A percentile compares a stretch with the other conserved stretches of the same genome.
Conservation (phyloP, 2,113 vertebrate species). For the Diphyllodes magnificus region DNA sequence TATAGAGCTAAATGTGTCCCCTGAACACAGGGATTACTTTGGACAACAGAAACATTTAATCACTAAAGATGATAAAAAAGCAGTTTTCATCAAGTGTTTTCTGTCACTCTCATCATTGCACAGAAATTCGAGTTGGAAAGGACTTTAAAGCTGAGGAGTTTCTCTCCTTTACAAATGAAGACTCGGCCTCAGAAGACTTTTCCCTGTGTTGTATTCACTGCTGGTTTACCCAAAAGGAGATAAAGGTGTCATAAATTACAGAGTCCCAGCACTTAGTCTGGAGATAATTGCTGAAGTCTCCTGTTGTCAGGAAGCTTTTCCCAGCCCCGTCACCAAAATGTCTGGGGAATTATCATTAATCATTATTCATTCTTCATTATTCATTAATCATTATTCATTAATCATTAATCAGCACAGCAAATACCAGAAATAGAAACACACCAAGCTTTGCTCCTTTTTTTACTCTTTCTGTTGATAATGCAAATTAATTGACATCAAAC, state of each 20-base stretch:
- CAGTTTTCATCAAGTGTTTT: background rate
- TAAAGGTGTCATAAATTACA: conserved; percentile 26
- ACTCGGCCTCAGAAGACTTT: background rate
- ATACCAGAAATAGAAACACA: background rate
- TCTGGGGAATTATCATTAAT: background rate
- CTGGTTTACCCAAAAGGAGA: background rate
- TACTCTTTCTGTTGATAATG: background rate
- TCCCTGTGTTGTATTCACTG: background rate
- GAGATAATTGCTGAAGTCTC: background rate
- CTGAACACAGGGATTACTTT: background rate
- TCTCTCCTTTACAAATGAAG: background rate
- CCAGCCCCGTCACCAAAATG: background rate
- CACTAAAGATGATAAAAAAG: background rate
- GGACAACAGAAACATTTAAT: background rate
- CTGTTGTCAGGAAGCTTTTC: background rate
- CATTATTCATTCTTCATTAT: background rate
- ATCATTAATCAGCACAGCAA: background rate
- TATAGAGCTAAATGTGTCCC: background rate
- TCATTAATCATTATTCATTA: background rate
- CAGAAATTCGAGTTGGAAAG: background rate
- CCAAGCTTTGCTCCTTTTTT: background rate
- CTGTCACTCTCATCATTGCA: background rate
- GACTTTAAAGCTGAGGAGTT: background rate
- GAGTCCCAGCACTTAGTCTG: conserved; percentile 5
- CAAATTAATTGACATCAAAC: background rate